Percentiles rank a stretch among this genome's conserved stretches.
These are phyloP conservation scores for Galerucella calmariensis DNA, from an alignment of 2,888 invertebrate species.

Conservation along the genomic window DNA sequence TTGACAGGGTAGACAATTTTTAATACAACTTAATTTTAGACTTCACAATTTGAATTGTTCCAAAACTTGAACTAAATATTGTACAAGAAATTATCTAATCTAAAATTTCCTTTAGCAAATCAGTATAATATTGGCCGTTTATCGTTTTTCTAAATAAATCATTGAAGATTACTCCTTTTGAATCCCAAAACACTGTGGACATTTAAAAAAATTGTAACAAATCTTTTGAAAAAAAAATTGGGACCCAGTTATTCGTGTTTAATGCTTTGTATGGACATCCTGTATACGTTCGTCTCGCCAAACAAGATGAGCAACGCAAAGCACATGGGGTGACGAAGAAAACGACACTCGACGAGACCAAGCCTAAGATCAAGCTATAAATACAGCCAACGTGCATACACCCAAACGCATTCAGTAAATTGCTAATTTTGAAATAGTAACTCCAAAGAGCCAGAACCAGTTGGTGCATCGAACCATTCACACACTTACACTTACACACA, in stretches of 20 bases:
- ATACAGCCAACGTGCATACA: slow-evolving; percentile 55
- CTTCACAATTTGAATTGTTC: too few relatives aligned
- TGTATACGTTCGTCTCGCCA: slow-evolving; percentile 13
- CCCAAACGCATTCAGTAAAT: slow-evolving; percentile 58
- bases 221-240: too few relatives aligned
- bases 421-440: slow-evolving; percentile 49
- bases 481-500: slow-evolving; percentile 18
- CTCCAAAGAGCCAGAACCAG: slow-evolving; percentile 25
- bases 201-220: too few relatives aligned
- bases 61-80: too few relatives aligned
- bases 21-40: too few relatives aligned
- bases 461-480: slow-evolving; percentile 10
- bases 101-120: too few relatives aligned
- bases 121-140: too few relatives aligned
- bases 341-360: slow-evolving; percentile 44
- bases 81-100: too few relatives aligned
- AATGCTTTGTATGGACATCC: slow-evolving; percentile 3
- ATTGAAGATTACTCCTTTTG: too few relatives aligned
- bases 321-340: slow-evolving; percentile 30
- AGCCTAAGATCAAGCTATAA: slow-evolving; percentile 62
- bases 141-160: too few relatives aligned
- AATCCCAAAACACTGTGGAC: too few relatives aligned
- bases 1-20: too few relatives aligned
- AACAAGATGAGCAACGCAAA: slow-evolving; percentile 19
- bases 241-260: neutral